Base-by-base conservation (phyloP, 2,113 vertebrate genomes). In the Xiphophorus hellerii region DNA sequence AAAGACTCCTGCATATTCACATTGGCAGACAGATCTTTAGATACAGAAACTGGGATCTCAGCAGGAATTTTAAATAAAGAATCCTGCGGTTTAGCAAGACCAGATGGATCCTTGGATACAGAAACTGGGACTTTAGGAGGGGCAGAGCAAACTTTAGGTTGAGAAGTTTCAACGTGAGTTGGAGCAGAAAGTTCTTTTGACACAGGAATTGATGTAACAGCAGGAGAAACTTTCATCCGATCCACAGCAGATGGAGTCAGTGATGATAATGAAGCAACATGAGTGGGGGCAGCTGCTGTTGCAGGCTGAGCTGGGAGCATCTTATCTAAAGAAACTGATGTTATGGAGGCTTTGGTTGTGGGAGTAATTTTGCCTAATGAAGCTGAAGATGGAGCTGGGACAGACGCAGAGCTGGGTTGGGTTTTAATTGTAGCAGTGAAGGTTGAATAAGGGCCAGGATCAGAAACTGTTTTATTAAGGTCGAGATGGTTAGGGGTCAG, bases 361-460 rank as follows among this genome's bases (percentile, higher is more conserved):
- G 87, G 73, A 61, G 66, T 69, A 63, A 69, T 28, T 63, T 73
- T 86, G 85, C 80, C 79, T 79, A 27, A 67, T 78, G 71, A 62
- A 71, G 70, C 17, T 73, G 62, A 77, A 62, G 68, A 54, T 60
- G 63, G 54, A 65, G 78, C 12, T 51, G 82, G 66, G 10, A 72
- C 72, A 71, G 82, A 51, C 30, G 67, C 74, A 62, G 72, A 35
- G 63, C 65, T 73, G 17, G 71, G 44, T 28, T 84, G 74, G 20
- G 66, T 60, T 80, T 83, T 89, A 31, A 33, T 17, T 63, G 65
- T 28, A 12, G 69, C 10, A 51, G 37, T 37, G 1, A 11, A 12
- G 29, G 67, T 64, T 60, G 74, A 66, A n/a, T 73, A 35, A 75
- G 65, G 27, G 61, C 17, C 28, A 54, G 51, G 37, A 75, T 82